phyloP scores from a whole-genome alignment of 2,113 vertebrate species.

The Empidonax alnorum region DNA sequence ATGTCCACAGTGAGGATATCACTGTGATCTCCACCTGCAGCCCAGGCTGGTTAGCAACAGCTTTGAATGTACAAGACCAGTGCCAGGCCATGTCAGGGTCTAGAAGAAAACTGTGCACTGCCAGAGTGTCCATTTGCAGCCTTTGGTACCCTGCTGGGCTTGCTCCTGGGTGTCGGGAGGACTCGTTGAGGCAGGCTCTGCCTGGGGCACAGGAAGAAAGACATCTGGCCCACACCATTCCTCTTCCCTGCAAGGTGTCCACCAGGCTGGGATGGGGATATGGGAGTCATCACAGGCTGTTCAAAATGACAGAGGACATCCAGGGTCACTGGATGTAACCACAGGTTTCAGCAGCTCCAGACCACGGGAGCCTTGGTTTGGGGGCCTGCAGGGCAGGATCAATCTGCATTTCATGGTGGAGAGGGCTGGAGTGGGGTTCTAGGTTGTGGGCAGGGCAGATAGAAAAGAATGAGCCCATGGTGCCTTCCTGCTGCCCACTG shows the following conservation, averaged over 20 bases:
- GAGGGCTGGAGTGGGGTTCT: not conserved
- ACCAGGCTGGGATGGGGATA: not conserved
- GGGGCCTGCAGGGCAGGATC: not conserved
- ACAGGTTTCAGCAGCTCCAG: not conserved
- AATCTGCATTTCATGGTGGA: not conserved
- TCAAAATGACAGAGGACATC: not conserved
- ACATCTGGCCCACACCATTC: not conserved
- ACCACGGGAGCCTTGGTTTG: not conserved
- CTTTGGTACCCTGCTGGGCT: not conserved
- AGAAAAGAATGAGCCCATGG: not conserved
- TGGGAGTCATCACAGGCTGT: not conserved
- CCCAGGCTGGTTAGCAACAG: not conserved
- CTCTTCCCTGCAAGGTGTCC: not conserved
- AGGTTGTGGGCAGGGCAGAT: not conserved
- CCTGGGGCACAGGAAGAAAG: not conserved
- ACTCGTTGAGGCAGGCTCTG: not conserved
- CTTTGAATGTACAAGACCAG: accelerated
- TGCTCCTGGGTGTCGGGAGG: not conserved
- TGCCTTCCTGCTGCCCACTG: not conserved
- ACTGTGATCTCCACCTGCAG: not conserved
- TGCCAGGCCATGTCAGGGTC: not conserved
- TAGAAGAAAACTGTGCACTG: not conserved
- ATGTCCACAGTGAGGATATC: not conserved
- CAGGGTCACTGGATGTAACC: not conserved
- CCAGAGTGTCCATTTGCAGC: not conserved